Percentiles rank a stretch among this genome's conserved stretches.
phyloP scores from a whole-genome alignment of 1,140 invertebrate genomes.

The Cylas formicarius region DNA sequence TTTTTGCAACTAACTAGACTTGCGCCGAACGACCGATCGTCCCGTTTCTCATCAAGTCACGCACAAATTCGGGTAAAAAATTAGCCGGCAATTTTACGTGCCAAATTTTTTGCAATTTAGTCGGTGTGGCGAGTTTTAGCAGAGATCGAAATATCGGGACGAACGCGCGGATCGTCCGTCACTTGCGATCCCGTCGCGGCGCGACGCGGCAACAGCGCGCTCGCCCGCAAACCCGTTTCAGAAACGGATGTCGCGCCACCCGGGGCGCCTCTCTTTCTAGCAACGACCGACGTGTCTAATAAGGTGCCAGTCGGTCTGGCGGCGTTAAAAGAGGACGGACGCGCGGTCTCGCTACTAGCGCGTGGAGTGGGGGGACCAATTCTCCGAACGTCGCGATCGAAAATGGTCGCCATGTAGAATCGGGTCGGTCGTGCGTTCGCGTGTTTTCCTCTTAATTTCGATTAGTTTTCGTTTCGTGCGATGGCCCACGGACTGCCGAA shows the following conservation, averaged over 20 bases:
- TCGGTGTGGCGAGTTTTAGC: not conserved
- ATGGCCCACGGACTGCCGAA: constrained; percentile 54
- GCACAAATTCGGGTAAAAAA: too few relatives aligned
- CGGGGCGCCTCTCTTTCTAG: constrained; percentile 24
- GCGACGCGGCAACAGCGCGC: constrained; percentile 47
- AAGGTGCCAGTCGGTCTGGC: constrained; percentile 14
- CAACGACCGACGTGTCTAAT: constrained; percentile 20
- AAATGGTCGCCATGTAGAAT: constrained; percentile 41
- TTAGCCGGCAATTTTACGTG: too few relatives aligned
- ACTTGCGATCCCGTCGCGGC: too few relatives aligned
- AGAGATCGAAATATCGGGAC: constrained; percentile 16
- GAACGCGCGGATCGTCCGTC: constrained; percentile 33
- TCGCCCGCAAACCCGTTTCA: constrained; percentile 58
- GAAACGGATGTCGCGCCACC: constrained; percentile 54
- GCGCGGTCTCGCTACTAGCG: constrained; percentile 22
- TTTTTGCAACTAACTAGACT: too few relatives aligned
- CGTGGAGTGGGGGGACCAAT: constrained; percentile 38
- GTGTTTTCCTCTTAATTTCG: constrained; percentile 30
- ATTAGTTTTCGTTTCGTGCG: constrained; percentile 28
- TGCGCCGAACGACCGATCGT: too few relatives aligned
- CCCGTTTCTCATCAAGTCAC: too few relatives aligned
- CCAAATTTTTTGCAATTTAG: constrained; percentile 3
- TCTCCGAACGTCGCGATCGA: constrained; percentile 42
- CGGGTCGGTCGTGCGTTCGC: constrained; percentile 30
- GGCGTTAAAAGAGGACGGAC: constrained; percentile 10